A percentile compares a stretch with the other conserved stretches of the same genome.
Conservation (phyloP, 2,888 invertebrate genomes). For the Glaucopsyche alexis region DNA sequence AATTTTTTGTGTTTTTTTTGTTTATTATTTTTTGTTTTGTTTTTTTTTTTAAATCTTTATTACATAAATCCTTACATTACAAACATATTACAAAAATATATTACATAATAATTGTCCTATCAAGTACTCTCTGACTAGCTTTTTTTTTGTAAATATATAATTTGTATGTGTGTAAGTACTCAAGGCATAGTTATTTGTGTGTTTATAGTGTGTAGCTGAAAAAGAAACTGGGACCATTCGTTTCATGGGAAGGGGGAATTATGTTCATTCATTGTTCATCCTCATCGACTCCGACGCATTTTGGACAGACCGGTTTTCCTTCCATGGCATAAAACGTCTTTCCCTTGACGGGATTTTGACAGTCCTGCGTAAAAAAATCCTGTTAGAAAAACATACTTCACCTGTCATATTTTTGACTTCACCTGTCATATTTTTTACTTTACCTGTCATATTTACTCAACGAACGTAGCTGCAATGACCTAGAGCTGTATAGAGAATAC, state of each 20-base stretch:
- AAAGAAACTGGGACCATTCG: slow-evolving; percentile 69
- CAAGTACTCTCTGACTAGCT: slow-evolving; percentile 55
- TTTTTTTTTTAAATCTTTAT: slow-evolving; percentile 75
- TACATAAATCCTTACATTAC: slow-evolving; percentile 75
- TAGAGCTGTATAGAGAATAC: slow-evolving; percentile 54
- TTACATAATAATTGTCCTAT: slow-evolving; percentile 66
- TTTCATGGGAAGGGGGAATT: slow-evolving; percentile 49
- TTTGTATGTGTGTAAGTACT: slow-evolving; percentile 44
- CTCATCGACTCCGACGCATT: slow-evolving; percentile 95
- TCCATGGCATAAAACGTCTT: slow-evolving; percentile 99
- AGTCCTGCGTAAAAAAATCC: slow-evolving; percentile 85
- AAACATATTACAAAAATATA: slow-evolving; percentile 78
- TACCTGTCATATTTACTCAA: slow-evolving; percentile 40
- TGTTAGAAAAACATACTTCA: slow-evolving; percentile 55
- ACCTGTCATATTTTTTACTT: slow-evolving; percentile 42
- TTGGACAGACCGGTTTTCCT: slow-evolving; percentile 96
- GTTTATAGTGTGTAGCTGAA: slow-evolving; percentile 73
- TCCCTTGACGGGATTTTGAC: slow-evolving; percentile 94
- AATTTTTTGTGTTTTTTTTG: slow-evolving; percentile 42
- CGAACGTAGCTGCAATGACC: background rate
- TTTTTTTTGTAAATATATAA: slow-evolving; percentile 51
- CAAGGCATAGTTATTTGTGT: slow-evolving; percentile 45
- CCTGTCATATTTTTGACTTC: slow-evolving; percentile 53
- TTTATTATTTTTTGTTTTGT: slow-evolving; percentile 49
- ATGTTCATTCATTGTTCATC: slow-evolving; percentile 81